phyloP scores from a whole-genome alignment of 37 sponge, comb jelly and placozoan species.

The Spongilla lacustris region DNA sequence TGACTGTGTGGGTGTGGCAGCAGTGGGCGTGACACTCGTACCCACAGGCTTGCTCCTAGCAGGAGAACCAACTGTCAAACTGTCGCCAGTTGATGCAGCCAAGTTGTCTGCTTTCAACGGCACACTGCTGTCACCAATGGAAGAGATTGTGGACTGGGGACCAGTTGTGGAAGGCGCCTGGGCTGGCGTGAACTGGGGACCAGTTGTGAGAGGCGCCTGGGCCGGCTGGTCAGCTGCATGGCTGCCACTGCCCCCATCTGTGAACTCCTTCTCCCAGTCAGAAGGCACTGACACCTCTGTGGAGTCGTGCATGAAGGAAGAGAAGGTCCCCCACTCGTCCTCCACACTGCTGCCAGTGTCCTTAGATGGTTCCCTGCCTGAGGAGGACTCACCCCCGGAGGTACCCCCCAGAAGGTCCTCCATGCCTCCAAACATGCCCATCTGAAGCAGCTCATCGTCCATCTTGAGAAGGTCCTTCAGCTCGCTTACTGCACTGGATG shows the following conservation, averaged over 20 bases:
- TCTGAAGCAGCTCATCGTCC: background rate
- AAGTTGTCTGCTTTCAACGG: background rate
- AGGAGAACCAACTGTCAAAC: background rate
- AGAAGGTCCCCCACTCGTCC: slow-evolving; percentile 60
- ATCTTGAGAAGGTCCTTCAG: background rate
- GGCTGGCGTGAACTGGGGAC: background rate
- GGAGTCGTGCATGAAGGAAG: slow-evolving; percentile 40
- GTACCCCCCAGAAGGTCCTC: background rate
- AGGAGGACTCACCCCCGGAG: background rate
- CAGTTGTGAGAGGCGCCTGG: background rate
- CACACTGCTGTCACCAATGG: background rate
- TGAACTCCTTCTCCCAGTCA: slow-evolving; percentile 70
- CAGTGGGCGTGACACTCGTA: background rate
- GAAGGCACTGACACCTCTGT: slow-evolving; percentile 2
- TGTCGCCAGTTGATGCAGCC: background rate
- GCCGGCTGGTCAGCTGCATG: background rate
- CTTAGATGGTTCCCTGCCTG: background rate
- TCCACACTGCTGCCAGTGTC: background rate
- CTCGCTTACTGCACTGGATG: background rate
- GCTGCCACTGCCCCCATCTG: background rate
- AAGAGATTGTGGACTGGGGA: background rate
- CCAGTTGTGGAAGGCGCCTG: background rate
- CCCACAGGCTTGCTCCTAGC: background rate
- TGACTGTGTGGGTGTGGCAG: background rate
- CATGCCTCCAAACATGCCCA: background rate